Evolutionary conservation across 2,113 vertebrate genomes (phyloP), one percentile per base, ranked within the genome.

Genomic region (Orthonyx spaldingii): DNA sequence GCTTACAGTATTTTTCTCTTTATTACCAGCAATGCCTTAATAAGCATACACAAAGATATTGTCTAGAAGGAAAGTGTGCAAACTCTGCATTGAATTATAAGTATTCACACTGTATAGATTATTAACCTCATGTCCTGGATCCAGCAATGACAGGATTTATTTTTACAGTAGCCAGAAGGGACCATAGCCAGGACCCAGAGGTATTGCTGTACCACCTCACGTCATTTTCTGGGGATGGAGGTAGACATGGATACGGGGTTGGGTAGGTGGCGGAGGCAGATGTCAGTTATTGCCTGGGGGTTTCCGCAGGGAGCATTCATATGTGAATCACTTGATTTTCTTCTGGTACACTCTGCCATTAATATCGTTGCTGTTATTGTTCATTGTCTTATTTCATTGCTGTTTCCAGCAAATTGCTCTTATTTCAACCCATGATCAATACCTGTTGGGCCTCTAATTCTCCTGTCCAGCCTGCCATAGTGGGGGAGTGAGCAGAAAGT

Each of bases 261-360:
- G 23, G 19, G 8, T 52, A 39, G 33, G 33, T 26, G 28, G 27
- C 5, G 4, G 52, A 59, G 19, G 26, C 23, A 59, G 52, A 59
- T 15, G 9, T 30, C 2, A 3, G 21, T 52, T 74, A 15, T 24
- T 89, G 32, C 3, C 15, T 27, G 20, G 28, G 5, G 13, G n/a
- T 39, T 66, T 74, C 77, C 2, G 0, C 24, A 37, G 22, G 13
- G 16, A 66, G 2, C 16, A 13, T 23, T 23, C 0, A 0, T 8
- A 44, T 1, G 1, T 33, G 23, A 44, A 33, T 65, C 0, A 0
- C 14, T 37, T 44, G 19, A 4, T 16, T 74, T 74, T 65, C 24
- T 35, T 33, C 23, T 81, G 33, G 8, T 33, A 37, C 46, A 11
- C 10, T 57, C 37, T 65, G 32, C 37, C 33, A 65, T 81, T 57